Evolutionary conservation across 2,888 invertebrate species (phyloP).

Genomic region (Ganaspis brasiliensis): DNA sequence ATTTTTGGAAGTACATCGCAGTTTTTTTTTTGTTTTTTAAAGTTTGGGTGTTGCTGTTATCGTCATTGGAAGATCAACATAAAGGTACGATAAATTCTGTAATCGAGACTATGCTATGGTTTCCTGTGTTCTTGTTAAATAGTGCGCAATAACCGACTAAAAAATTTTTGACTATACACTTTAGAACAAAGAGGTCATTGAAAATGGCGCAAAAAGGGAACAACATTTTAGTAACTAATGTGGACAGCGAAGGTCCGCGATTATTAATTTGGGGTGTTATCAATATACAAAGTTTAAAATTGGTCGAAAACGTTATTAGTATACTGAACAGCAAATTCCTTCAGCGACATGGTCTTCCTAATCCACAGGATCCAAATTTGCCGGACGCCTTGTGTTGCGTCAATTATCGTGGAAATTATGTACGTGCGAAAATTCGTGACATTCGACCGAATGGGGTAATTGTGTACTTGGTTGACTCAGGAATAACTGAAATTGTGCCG

Average conservation of each 20-base stretch:
- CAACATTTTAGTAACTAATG: slow-evolving; percentile 17
- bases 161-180: background rate
- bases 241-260: slow-evolving; percentile 15
- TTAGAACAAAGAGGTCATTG: slow-evolving; percentile 6
- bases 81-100: slow-evolving; percentile 29
- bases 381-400: slow-evolving; percentile 13
- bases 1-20: background rate
- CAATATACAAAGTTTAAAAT: background rate
- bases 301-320: background rate
- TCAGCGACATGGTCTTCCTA: background rate
- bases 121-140: background rate
- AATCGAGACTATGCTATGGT: slow-evolving; percentile 17
- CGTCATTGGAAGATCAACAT: background rate
- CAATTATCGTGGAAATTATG: slow-evolving; percentile 18
- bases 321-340: slow-evolving; percentile 7
- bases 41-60: slow-evolving; percentile 5
- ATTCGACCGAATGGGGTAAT: slow-evolving; percentile 4
- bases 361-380: background rate
- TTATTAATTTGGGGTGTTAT: slow-evolving; percentile 21
- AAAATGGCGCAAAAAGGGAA: slow-evolving; percentile 36
- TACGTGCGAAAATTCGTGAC: slow-evolving; percentile 1
- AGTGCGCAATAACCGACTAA: slow-evolving; percentile 4
- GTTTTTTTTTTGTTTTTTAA: background rate
- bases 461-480: slow-evolving; percentile 19
- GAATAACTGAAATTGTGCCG: slow-evolving; percentile 2